These are phyloP conservation scores for Rutpela maculata DNA, from an alignment of 2,888 invertebrate genomes.

Conservation along the genomic window DNA sequence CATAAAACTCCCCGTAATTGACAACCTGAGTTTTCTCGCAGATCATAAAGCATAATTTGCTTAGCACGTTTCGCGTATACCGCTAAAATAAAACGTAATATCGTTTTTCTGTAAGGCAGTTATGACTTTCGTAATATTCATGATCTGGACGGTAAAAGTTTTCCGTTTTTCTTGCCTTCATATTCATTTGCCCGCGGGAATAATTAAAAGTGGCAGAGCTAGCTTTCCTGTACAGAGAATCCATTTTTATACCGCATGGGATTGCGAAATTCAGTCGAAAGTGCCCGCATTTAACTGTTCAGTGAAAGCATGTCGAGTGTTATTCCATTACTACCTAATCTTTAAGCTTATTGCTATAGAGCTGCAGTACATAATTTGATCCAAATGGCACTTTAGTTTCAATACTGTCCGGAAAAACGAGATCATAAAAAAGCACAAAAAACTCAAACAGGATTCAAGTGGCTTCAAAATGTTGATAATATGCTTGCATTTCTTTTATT, in stretches of 20 bases:
- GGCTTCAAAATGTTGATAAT: too few species aligned
- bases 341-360: not conserved
- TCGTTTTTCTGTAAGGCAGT: not conserved
- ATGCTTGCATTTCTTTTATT: too few species aligned
- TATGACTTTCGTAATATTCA: slow-evolving; percentile 2
- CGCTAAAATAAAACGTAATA: not conserved
- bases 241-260: not conserved
- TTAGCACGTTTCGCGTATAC: not conserved
- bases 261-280: not conserved
- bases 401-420: not conserved
- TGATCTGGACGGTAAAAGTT: not conserved
- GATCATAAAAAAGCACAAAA: not conserved
- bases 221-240: not conserved
- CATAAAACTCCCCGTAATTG: too few species aligned
- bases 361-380: not conserved
- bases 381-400: not conserved
- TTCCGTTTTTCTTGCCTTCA: not conserved
- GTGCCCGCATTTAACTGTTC: not conserved
- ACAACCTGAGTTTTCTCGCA: not conserved
- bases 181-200: slow-evolving; percentile 3
- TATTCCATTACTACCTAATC: not conserved
- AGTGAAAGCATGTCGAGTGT: not conserved
- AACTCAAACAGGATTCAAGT: not conserved
- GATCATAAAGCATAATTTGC: not conserved
- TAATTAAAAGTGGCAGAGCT: not conserved